Conservation (phyloP, 2,797 vertebrate genomes). For the Pipistrellus pygmaeus region DNA sequence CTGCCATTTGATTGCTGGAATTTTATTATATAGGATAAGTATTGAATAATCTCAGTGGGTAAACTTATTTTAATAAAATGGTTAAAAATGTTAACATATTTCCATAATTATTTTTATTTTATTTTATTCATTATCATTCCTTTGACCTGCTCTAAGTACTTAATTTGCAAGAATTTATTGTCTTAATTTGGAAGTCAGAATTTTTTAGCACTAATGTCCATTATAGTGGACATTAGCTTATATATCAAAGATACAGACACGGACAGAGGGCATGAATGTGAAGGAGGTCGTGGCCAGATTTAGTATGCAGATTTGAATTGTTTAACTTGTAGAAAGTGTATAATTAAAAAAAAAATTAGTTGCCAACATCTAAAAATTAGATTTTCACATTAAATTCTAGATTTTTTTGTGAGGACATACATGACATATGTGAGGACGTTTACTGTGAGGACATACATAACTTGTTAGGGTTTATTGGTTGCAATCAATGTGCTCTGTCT, state of each 20-base stretch:
- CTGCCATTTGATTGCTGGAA: too few relatives aligned
- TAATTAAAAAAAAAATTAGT: neutral
- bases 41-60: neutral
- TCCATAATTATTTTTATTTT: neutral
- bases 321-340: neutral
- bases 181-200: constrained; percentile 17
- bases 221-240: neutral
- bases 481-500: neutral
- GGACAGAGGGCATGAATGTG: neutral
- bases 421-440: neutral
- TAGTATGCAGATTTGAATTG: neutral
- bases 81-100: neutral
- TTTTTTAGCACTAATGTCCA: neutral
- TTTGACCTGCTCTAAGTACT: neutral
- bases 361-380: neutral
- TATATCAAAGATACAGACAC: neutral
- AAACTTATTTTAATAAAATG: constrained; percentile 8
- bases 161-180: neutral
- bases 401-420: neutral
- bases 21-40: neutral
- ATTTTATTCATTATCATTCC: neutral
- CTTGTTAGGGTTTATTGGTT: neutral
- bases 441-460: neutral
- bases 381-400: constrained; percentile 31
- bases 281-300: neutral